Evolutionary conservation across 1,140 invertebrate species (phyloP), one percentile per base, ranked within the genome.

Genomic region (Carposina sasakii): DNA sequence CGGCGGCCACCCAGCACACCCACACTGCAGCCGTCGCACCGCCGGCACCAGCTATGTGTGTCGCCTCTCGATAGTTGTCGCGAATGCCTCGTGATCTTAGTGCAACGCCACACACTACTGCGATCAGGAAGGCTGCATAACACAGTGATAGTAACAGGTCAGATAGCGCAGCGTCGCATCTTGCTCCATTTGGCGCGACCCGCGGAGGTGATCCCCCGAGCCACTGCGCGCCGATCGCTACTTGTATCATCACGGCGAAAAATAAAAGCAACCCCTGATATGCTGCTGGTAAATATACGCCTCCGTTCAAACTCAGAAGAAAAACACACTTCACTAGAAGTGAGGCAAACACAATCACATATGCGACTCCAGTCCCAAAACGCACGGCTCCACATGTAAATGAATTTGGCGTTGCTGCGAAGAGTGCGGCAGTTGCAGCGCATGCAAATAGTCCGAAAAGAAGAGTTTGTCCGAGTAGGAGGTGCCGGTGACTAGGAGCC

Each of bases 301-400:
- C 95, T 21, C 93, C 91, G 71, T 97, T 95, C 26, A 97, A 89
- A 60, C 94, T 96, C 52, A 98, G 90, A 30, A 98, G 88, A 71
- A 98, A 97, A 36, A 98, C 94, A 69, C 95, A 94, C 82, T 98
- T 98, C 50, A 98, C 96, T 45, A 98, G 88, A 19, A 98, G 87
- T 0, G 96, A 92, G 12, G 94, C 93, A 74, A 97, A 98, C 16
- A 97, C 92, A n/a, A 97, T 87, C 12, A 94, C 90, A 58, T 96
- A 96, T 2, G 94, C 90, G 12, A 97, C 88, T 20, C 96, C 96
- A 13, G 95, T 92, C 15, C 93, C 93, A 53, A 97, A 91, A 28
- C 95, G 87, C 46, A 94, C 92, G 10, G 94, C 90, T 9, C 92
- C 93, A 66, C 96, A 98, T 0, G 93, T 93, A 26, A 93, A 85